Base-by-base conservation (phyloP, 2,888 invertebrate genomes). In the Eucera pruinosa region DNA sequence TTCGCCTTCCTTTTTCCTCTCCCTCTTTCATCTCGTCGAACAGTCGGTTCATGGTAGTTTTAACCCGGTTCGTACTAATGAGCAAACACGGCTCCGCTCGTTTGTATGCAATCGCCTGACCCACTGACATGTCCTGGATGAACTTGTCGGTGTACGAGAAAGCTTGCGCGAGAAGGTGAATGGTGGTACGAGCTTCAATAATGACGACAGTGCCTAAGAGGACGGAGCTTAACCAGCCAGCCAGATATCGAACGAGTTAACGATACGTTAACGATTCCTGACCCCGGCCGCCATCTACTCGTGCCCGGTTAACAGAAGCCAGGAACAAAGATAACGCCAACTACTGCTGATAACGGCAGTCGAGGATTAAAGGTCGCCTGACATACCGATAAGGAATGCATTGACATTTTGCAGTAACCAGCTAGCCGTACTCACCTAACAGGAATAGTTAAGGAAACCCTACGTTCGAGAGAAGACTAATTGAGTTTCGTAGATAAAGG, bases 221-320 rank as follows among this genome's bases (percentile, higher is more conserved):
- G 73, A 64, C 84, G 47, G 68, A 54, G 82, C 78, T 87, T 84
- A 81, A 80, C 77, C 77, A 78, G 81, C 61, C 78, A 77, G 60
- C 74, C 75, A 82, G 82, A 86, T 88, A 90, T 89, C 87, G 87
- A 88, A 88, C 87, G 85, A 87, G 87, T 88, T 87, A 85, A 87
- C 86, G 89, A 90, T 90, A 89, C 87, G 88, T 88, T 90, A 90
- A 90, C 86, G 89, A 90, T 89, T 85, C 82, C 73, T 77, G 80
- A 72, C 76, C 77, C 80, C 30, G 36, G n/a, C 78, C 67, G 43
- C 64, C 70, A 45, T 79, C 78, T 71, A 74, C 72, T 66, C 57
- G 61, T 50, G 55, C 36, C 65, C 58, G 64, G 72, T 54, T 78
- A 81, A 61, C 71, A 72, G 67, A 65, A 74, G 71, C 74, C 67